Evolutionary conservation across 1,140 invertebrate genomes (phyloP).

Genomic region (Philaenus spumarius): DNA sequence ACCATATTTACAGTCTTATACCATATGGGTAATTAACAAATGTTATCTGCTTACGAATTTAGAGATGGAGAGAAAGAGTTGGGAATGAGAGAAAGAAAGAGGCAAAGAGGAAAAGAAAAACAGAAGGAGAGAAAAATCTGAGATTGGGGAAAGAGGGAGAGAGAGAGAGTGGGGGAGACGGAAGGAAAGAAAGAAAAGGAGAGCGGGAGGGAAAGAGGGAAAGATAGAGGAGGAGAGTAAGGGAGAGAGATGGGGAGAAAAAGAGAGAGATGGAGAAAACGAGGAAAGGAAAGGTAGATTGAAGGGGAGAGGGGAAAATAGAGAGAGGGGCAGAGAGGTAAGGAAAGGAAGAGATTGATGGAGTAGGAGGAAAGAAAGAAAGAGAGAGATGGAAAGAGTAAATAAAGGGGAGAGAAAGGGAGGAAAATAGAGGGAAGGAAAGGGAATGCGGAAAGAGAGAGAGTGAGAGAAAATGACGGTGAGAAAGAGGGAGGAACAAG

Average conservation of each 20-base stretch:
- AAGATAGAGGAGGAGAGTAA: not conserved
- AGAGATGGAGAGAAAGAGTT: too few relatives aligned
- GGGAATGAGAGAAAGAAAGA: too few relatives aligned
- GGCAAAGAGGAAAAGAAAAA: not conserved
- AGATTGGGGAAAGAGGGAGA: not conserved
- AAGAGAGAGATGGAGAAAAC: too few relatives aligned
- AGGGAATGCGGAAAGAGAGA: not conserved
- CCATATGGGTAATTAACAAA: too few relatives aligned
- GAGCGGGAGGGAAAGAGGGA: not conserved
- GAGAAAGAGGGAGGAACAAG: slow-evolving; percentile 2
- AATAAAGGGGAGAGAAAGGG: not conserved
- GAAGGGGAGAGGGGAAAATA: too few relatives aligned
- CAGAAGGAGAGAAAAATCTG: not conserved
- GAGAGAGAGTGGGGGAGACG: not conserved
- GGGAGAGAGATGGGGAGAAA: slow-evolving; percentile 1
- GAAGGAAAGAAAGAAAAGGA: not conserved
- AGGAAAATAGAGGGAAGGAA: not conserved
- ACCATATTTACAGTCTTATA: too few relatives aligned
- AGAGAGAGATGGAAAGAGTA: not conserved
- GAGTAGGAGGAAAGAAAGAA: not conserved
- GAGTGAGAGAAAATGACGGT: not conserved
- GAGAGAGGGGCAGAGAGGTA: too few relatives aligned
- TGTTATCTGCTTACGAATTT: too few relatives aligned
- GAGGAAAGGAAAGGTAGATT: too few relatives aligned
- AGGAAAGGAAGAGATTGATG: not conserved